Evolutionary conservation across 1,140 invertebrate species (phyloP).

Genomic region (Drosophila rufa): DNA sequence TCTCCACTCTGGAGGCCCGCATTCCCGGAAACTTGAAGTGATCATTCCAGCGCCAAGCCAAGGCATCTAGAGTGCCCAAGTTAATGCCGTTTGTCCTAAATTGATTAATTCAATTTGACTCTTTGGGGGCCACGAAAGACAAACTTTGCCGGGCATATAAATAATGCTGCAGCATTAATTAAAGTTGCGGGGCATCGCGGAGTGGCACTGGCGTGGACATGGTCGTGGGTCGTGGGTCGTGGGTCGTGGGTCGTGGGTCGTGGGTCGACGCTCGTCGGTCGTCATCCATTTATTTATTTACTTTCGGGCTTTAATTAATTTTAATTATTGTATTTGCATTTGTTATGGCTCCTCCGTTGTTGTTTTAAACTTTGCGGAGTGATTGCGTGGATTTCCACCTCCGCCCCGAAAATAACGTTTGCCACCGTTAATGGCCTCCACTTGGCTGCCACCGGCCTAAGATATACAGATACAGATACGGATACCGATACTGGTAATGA

Average conservation of each 20-base stretch:
- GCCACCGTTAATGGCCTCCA: slow-evolving; percentile 10
- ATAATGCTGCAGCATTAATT: slow-evolving; percentile 79
- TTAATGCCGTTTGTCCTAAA: slow-evolving; percentile 24
- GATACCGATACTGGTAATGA: slow-evolving; percentile 6
- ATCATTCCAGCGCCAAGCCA: not conserved
- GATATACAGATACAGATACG: not conserved
- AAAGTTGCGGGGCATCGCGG: slow-evolving; percentile 18
- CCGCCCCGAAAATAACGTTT: slow-evolving; percentile 12
- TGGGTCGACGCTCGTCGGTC: not conserved
- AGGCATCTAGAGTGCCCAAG: not conserved
- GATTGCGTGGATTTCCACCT: slow-evolving; percentile 13
- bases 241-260: not conserved
- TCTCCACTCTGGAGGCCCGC: not conserved
- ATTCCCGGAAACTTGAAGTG: slow-evolving; percentile 13
- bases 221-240: not conserved
- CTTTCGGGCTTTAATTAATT: slow-evolving; percentile 70
- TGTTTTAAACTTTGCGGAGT: slow-evolving; percentile 31
- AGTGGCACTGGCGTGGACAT: not conserved
- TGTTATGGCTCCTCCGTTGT: slow-evolving; percentile 28
- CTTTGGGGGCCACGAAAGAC: slow-evolving; percentile 45
- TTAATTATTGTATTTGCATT: slow-evolving; percentile 81
- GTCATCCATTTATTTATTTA: slow-evolving; percentile 69
- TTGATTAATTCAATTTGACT: slow-evolving; percentile 77
- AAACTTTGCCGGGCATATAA: slow-evolving; percentile 62
- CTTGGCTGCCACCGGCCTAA: not conserved